Conservation (phyloP, 2,888 invertebrate genomes). For the Cyrtodaria siliqua region DNA sequence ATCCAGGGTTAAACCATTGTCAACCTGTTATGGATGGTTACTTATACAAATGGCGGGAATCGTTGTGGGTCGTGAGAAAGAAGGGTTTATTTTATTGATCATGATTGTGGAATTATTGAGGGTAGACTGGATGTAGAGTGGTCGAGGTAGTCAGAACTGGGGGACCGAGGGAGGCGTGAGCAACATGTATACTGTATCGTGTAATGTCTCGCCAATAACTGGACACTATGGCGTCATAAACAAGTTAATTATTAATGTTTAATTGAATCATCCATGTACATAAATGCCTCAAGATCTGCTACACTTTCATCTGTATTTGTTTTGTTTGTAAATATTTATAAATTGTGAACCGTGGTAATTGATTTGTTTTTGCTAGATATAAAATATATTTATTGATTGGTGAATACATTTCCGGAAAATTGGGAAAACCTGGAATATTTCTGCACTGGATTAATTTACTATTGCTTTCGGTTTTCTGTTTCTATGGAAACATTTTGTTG, state of each 20-base stretch:
- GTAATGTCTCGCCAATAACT: too few relatives aligned
- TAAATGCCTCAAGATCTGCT: slow-evolving; percentile 44
- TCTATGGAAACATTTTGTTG: slow-evolving; percentile 31
- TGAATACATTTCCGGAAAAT: too few relatives aligned
- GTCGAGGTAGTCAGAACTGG: slow-evolving; percentile 38
- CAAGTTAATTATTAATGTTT: slow-evolving; percentile 28
- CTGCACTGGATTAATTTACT: too few relatives aligned
- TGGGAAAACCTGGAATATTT: too few relatives aligned
- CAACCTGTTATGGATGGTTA: slow-evolving; percentile 43
- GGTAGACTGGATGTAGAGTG: too few relatives aligned
- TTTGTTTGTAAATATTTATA: slow-evolving; percentile 4
- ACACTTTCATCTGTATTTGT: slow-evolving; percentile 22
- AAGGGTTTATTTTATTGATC: slow-evolving; percentile 38
- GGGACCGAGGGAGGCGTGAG: slow-evolving; percentile 51
- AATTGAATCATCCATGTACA: slow-evolving; percentile 13
- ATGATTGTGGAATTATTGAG: slow-evolving; percentile 27
- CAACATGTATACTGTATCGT: slow-evolving; percentile 40
- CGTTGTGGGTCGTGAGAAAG: slow-evolving; percentile 12
- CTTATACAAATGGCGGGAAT: slow-evolving; percentile 39
- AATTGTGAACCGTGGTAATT: too few relatives aligned
- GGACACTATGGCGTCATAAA: slow-evolving; percentile 26
- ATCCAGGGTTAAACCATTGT: slow-evolving; percentile 38
- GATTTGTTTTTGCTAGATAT: too few relatives aligned
- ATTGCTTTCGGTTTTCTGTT: slow-evolving; percentile 42
- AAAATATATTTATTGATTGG: too few relatives aligned